Base-by-base conservation (phyloP, 2,888 invertebrate species). In the Empis stercorea region DNA sequence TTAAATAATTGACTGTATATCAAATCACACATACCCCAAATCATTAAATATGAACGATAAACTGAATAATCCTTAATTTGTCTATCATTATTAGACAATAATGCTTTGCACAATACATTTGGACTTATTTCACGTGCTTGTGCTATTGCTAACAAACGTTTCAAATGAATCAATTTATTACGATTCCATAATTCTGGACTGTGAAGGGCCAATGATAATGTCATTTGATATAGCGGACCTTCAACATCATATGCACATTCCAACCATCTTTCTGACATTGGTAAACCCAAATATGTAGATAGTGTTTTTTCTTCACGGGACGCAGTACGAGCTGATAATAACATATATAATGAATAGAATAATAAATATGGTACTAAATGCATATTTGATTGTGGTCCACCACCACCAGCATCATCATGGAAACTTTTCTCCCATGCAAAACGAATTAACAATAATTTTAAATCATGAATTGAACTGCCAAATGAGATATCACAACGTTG, bases 361-460 rank as follows among this genome's bases (percentile, higher is more conserved):
- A 88, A 74, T 47, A 96, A 75, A 64, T 95, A 95, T 10, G 96
- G 96, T 52, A 95, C 80, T 60, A 97, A 81, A 72, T 96, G 93
- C 84, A 96, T 86, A 72, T 96, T 96, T 54, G 94, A 94, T 62
- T 95, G 92, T 13, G 94, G 89, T 2, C 95, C 96, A 58, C 93
- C 93, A 55, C 93, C 99, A 15, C 96, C 95, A 2, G 94, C 92
- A 71, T 97, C 96, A 65, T 94, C 94, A 66, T 95, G 94, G 76
- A 97, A 97, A 51, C 91, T 88, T 64, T 88, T 88, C 58, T 93
- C 95, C 67, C 87, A 84, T 0, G 95, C 88, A 72, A 96, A 95
- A 48, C 93, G 76, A 58, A 87, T 65, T 50, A 97, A 70, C 48
- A 96, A 71, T 56, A 95, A 73, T 72, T 97, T 96, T 56, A 96